These are phyloP conservation scores for Eulemur albifrons DNA, from an alignment of 2,797 vertebrate species.

Conservation along the genomic window DNA sequence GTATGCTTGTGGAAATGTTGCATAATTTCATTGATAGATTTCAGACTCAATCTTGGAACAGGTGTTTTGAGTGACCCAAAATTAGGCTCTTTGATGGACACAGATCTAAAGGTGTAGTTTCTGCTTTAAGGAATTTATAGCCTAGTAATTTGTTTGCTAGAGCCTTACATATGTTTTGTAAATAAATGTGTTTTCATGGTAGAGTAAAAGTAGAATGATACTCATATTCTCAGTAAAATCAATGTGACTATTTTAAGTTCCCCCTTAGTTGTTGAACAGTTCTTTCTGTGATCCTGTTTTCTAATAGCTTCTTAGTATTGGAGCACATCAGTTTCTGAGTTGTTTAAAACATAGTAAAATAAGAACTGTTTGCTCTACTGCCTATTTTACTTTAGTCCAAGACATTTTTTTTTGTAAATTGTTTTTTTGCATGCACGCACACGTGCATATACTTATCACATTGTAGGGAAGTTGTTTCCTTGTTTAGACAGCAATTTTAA, in stretches of 20 bases:
- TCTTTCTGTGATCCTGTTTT: slow-evolving; percentile 52
- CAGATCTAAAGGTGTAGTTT: slow-evolving; percentile 28
- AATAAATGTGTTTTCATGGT: slow-evolving; percentile 55
- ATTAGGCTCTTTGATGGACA: slow-evolving; percentile 38
- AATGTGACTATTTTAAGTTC: slow-evolving; percentile 44
- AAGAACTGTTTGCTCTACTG: slow-evolving; percentile 14
- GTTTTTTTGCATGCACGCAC: not conserved
- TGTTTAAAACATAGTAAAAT: slow-evolving; percentile 54
- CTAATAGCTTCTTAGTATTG: slow-evolving; percentile 50
- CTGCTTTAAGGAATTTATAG: slow-evolving; percentile 36
- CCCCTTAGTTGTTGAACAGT: slow-evolving; percentile 9
- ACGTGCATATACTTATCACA: not conserved
- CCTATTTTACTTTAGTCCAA: slow-evolving; percentile 5
- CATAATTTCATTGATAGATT: slow-evolving; percentile 42
- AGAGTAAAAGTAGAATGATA: slow-evolving; percentile 53
- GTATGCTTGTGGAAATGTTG: slow-evolving; percentile 30
- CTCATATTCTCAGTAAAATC: slow-evolving; percentile 42
- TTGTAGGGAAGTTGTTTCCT: slow-evolving; percentile 29
- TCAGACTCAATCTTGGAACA: slow-evolving; percentile 38
- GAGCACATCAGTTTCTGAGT: not conserved
- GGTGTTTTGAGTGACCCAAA: slow-evolving; percentile 37
- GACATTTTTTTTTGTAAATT: not conserved
- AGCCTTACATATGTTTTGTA: slow-evolving; percentile 45
- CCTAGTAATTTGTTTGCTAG: slow-evolving; percentile 30
- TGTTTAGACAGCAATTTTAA: slow-evolving; percentile 38